Conservation (phyloP, 2,888 invertebrate genomes). For the Perizoma flavofasciatum region DNA sequence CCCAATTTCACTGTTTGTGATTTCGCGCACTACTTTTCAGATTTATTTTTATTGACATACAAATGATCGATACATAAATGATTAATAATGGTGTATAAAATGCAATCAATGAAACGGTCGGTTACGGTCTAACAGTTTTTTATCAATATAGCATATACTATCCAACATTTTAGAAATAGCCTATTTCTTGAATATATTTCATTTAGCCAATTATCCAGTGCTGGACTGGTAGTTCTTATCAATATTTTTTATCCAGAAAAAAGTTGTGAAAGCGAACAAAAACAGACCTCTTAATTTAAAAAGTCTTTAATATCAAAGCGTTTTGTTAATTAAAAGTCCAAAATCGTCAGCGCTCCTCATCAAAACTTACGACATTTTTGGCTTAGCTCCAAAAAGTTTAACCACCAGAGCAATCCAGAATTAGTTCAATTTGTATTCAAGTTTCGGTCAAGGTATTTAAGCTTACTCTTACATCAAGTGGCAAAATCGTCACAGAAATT, state of each 20-base stretch:
- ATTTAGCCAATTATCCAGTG: too few species aligned
- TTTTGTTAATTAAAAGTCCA: conserved; percentile 47
- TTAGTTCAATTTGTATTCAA: conserved; percentile 25
- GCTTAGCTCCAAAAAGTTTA: conserved; percentile 60
- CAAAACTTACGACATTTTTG: conserved; percentile 58
- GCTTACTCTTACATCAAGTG: conserved; percentile 12
- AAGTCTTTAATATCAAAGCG: conserved; percentile 36
- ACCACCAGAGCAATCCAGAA: conserved; percentile 40
- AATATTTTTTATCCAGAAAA: too few species aligned
- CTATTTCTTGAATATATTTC: conserved; percentile 2
- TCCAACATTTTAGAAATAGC: conserved; percentile 6
- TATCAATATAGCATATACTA: conserved; percentile 14
- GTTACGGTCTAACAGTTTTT: conserved; percentile 14
- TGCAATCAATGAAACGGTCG: conserved; percentile 12
- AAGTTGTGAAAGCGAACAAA: too few species aligned
- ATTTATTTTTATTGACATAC: conserved; percentile 13
- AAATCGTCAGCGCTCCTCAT: conserved; percentile 51
- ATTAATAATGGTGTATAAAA: not conserved
- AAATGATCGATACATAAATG: too few species aligned
- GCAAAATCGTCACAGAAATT: conserved; percentile 27
- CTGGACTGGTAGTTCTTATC: too few species aligned
- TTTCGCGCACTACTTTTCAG: conserved; percentile 25
- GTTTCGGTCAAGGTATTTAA: conserved; percentile 11
- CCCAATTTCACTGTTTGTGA: conserved; percentile 21
- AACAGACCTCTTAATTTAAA: not conserved